A percentile compares a stretch with the other conserved stretches of the same genome.
These are phyloP conservation scores for Dryococelus australis DNA, from an alignment of 2,888 invertebrate species.

Conservation along the genomic window DNA sequence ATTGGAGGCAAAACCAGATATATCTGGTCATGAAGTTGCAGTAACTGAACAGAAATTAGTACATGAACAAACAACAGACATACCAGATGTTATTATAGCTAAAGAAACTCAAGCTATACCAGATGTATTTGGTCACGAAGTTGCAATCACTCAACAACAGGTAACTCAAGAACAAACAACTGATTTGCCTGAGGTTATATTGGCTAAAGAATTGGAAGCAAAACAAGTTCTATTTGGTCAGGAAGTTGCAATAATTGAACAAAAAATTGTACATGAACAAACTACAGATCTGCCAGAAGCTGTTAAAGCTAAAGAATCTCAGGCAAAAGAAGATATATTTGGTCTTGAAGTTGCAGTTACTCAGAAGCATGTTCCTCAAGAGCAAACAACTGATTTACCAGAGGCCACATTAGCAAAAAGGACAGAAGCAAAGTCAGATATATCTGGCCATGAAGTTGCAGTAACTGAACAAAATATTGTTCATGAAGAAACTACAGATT, in stretches of 20 bases:
- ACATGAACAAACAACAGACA: not conserved
- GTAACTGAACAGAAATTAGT: constrained; percentile 29
- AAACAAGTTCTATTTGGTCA: no score
- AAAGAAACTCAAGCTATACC: not conserved
- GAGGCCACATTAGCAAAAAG: constrained; percentile 20
- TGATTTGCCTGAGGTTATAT: no score
- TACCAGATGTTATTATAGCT: not conserved
- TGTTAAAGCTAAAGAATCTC: not conserved
- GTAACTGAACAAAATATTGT: constrained; percentile 31
- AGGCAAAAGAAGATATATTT: constrained; percentile 29
- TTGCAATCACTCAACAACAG: no score
- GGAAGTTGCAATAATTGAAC: no score
- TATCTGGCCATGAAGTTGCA: constrained; percentile 32
- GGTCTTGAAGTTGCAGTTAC: not conserved
- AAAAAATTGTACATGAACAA: not conserved
- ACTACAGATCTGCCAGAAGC: not conserved
- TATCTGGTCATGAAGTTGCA: constrained; percentile 24
- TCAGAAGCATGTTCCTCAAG: not conserved
- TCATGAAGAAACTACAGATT: constrained; percentile 22
- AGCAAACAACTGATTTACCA: constrained; percentile 34
- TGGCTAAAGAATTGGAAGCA: no score
- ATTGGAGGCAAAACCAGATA: not conserved
- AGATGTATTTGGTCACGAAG: constrained; percentile 24
- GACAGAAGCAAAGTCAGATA: constrained; percentile 34
- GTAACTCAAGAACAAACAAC: no score